Evolutionary conservation across 2,888 invertebrate species (phyloP).

Genomic region (Pheosia tremula): DNA sequence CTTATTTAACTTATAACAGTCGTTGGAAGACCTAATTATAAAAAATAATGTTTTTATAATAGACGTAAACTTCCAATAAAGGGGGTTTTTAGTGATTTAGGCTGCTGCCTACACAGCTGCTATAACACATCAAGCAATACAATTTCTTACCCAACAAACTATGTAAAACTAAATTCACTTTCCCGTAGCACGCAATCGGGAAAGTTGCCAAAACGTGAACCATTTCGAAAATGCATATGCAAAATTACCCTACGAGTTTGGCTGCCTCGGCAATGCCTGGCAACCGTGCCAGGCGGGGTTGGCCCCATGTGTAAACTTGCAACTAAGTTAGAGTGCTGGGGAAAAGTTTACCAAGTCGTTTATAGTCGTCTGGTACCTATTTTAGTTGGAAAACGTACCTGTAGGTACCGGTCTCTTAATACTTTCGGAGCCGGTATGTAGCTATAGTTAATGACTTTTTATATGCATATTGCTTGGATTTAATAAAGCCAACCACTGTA

Average conservation of each 20-base stretch:
- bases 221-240: conserved; percentile 23
- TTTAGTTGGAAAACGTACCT: conserved; percentile 31
- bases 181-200: conserved; percentile 1
- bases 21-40: too few relatives aligned
- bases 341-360: conserved; percentile 47
- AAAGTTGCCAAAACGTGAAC: conserved; percentile 9
- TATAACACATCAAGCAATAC: neutral
- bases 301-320: conserved; percentile 59
- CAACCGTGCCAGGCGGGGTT: conserved; percentile 58
- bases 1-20: too few relatives aligned
- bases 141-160: neutral
- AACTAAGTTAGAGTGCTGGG: conserved; percentile 35
- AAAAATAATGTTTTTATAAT: too few relatives aligned
- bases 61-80: too few relatives aligned
- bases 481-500: too few relatives aligned
- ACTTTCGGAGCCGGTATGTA: neutral
- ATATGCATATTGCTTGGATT: neutral
- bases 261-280: conserved; percentile 21
- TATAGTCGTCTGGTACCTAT: conserved; percentile 22
- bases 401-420: conserved; percentile 15
- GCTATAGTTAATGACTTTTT: conserved; percentile 10
- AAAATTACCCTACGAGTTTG: conserved; percentile 13
- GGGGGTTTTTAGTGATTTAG: too few relatives aligned
- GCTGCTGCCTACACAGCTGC: too few relatives aligned
- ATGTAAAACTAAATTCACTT: neutral